A percentile compares a stretch with the other conserved stretches of the same genome.
Conservation (phyloP, 2,113 vertebrate genomes). For the Crocuta crocuta region DNA sequence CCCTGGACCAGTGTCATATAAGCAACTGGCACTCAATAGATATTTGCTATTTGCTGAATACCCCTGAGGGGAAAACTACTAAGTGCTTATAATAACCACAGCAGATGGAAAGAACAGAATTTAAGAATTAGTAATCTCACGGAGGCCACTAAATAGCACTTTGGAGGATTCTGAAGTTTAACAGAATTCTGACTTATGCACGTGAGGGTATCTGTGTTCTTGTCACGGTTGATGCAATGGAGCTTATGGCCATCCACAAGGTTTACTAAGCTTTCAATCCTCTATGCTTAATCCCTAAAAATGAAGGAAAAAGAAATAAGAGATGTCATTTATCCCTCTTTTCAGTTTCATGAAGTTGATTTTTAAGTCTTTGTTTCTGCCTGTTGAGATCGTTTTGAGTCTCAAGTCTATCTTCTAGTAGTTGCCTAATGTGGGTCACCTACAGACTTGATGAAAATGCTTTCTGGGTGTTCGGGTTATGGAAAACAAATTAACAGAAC, state of each 20-base stretch:
- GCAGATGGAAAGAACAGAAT: not conserved
- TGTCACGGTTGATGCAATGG: fast-evolving
- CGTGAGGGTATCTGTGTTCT: not conserved
- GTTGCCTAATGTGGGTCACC: not conserved
- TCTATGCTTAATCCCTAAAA: not conserved
- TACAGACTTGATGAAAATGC: not conserved
- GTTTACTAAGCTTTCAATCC: not conserved
- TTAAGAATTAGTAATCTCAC: not conserved
- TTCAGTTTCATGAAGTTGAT: not conserved
- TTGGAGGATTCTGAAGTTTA: not conserved
- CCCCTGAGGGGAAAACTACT: not conserved
- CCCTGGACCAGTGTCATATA: not conserved
- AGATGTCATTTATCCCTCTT: not conserved
- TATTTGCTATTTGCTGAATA: not conserved
- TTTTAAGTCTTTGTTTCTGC: not conserved
- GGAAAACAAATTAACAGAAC: not conserved
- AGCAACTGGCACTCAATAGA: not conserved
- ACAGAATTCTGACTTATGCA: not conserved
- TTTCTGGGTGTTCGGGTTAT: not conserved
- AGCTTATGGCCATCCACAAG: not conserved
- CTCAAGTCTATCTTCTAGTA: not conserved
- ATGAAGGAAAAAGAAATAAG: not conserved
- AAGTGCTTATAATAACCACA: not conserved
- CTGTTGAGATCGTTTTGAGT: not conserved
- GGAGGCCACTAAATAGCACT: not conserved